Evolutionary conservation across 2,797 vertebrate genomes (phyloP).

Genomic region (Ctenopoma kingsleyae): DNA sequence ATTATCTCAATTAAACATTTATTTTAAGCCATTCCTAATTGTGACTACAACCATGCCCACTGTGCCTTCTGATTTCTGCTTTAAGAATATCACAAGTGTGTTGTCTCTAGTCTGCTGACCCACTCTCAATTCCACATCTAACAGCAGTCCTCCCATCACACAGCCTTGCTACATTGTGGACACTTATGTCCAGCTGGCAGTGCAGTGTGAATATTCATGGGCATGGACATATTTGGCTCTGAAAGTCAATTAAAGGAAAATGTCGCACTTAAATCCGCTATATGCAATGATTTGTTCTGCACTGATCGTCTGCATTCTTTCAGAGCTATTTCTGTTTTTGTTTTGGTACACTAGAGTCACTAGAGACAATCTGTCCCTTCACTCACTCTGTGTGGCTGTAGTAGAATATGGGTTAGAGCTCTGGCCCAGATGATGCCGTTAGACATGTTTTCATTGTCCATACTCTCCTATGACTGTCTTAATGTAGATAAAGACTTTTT

Average conservation of each 20-base stretch:
- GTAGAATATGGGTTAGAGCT: conserved; percentile 29
- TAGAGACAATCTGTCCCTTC: conserved; percentile 33
- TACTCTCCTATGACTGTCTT: conserved; percentile 29
- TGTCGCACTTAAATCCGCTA: neutral
- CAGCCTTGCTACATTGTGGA: conserved; percentile 64
- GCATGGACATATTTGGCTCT: conserved; percentile 26
- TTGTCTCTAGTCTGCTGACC: conserved; percentile 41
- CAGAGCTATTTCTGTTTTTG: conserved; percentile 2
- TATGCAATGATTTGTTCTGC: neutral
- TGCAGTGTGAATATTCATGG: conserved; percentile 52
- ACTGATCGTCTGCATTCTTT: neutral
- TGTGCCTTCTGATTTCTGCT: conserved; percentile 24
- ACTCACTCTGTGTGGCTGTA: conserved; percentile 17
- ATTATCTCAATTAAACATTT: neutral
- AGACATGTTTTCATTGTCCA: conserved; percentile 43
- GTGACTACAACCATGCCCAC: neutral
- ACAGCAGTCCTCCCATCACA: conserved; percentile 51
- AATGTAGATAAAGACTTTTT: conserved; percentile 45
- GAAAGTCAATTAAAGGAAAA: conserved; percentile 16
- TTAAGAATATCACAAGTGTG: conserved; percentile 37
- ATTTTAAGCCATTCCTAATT: neutral
- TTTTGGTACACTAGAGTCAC: conserved; percentile 34
- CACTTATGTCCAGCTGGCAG: conserved; percentile 54
- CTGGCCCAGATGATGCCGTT: conserved; percentile 24
- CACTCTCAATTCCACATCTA: conserved; percentile 44